phyloP scores from a whole-genome alignment of 2,797 vertebrate genomes.

The Nannoperca australis region DNA sequence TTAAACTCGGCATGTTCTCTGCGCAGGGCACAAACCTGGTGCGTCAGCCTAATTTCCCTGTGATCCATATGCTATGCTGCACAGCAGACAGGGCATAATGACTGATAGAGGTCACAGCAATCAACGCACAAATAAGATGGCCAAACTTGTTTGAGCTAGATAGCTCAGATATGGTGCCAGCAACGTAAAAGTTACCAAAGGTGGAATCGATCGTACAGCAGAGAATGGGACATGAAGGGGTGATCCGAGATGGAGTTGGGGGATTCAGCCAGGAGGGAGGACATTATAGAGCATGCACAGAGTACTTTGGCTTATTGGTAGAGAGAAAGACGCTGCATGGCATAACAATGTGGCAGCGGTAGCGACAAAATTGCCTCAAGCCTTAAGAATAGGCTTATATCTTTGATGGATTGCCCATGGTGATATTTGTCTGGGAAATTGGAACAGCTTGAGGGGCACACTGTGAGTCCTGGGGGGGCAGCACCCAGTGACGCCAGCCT shows the following conservation, averaged over 20 bases:
- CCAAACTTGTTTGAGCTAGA: background rate
- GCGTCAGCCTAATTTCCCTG: background rate
- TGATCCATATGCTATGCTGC: background rate
- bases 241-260: background rate
- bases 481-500: slow-evolving; percentile 25
- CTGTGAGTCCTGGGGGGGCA: slow-evolving; percentile 32
- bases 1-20: slow-evolving; percentile 24
- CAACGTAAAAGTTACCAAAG: background rate
- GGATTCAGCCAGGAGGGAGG: background rate
- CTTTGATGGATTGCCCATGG: slow-evolving; percentile 41
- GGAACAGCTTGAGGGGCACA: slow-evolving; percentile 57
- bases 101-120: background rate
- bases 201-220: background rate
- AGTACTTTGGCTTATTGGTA: slow-evolving; percentile 10
- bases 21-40: background rate
- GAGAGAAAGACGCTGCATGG: slow-evolving; percentile 19
- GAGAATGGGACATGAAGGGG: background rate
- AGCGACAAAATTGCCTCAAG: slow-evolving; percentile 19
- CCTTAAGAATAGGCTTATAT: slow-evolving; percentile 41
- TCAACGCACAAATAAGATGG: background rate
- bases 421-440: slow-evolving; percentile 63
- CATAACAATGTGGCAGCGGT: slow-evolving; percentile 18
- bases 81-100: background rate
- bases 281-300: background rate
- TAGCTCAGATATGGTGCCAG: background rate